phyloP scores from a whole-genome alignment of 2,797 vertebrate species.

The Tympanoctomys barrerae region DNA sequence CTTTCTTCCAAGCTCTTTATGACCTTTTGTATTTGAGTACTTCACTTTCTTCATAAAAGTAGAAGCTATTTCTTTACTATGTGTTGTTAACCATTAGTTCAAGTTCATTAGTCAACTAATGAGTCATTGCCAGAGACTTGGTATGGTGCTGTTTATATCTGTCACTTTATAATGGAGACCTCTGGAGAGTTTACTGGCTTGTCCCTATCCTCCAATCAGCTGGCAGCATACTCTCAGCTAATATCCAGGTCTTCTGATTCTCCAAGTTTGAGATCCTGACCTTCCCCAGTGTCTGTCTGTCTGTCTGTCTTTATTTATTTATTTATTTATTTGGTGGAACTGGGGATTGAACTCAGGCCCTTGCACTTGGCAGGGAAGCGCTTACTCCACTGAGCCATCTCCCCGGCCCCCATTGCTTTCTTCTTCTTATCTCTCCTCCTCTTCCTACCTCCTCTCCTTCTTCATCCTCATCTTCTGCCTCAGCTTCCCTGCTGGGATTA shows the following conservation, averaged over 20 bases:
- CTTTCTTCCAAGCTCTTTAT: constrained; percentile 17
- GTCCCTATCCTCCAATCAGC: not conserved
- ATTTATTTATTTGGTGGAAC: too few relatives aligned
- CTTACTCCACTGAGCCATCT: too few relatives aligned
- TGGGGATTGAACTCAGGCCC: too few relatives aligned
- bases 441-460: not conserved
- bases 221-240: not conserved
- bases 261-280: not conserved
- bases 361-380: too few relatives aligned
- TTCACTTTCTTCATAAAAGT: constrained; percentile 63
- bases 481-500: not conserved
- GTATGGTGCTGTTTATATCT: not conserved
- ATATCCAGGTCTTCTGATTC: not conserved
- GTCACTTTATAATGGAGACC: not conserved
- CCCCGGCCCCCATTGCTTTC: too few relatives aligned
- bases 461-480: not conserved
- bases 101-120: constrained; percentile 54
- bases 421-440: not conserved
- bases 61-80: not conserved
- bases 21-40: constrained; percentile 32
- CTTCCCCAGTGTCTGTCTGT: not conserved
- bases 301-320: not conserved
- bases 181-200: not conserved
- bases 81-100: constrained; percentile 57
- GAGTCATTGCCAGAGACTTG: not conserved